Conservation (phyloP, 2,888 invertebrate genomes). For the Eudemis profundana region DNA sequence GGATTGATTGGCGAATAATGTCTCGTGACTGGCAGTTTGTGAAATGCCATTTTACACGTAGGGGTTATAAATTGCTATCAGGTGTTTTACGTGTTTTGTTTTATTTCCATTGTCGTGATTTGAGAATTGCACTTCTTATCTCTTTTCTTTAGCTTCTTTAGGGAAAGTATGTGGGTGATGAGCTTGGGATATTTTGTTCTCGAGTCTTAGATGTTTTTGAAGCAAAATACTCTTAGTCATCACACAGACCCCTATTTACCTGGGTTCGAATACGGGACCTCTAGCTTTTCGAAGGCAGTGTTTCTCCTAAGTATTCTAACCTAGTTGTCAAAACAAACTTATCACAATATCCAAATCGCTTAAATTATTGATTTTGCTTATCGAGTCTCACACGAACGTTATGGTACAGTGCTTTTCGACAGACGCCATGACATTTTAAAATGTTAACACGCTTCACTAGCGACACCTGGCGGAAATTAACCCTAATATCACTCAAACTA, state of each 20-base stretch:
- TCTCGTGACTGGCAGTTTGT: conserved; percentile 55
- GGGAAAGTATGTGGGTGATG: background rate
- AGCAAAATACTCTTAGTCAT: too few relatives aligned
- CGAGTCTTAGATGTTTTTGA: too few relatives aligned
- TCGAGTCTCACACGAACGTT: conserved; percentile 8
- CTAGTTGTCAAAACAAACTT: too few relatives aligned
- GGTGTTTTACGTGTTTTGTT: conserved; percentile 30
- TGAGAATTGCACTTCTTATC: too few relatives aligned
- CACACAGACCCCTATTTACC: too few relatives aligned
- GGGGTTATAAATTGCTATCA: conserved; percentile 40
- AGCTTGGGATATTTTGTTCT: too few relatives aligned
- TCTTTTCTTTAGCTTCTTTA: background rate
- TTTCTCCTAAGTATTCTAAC: too few relatives aligned
- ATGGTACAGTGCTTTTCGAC: conserved; percentile 42
- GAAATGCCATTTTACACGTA: conserved; percentile 55
- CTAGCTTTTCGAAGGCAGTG: too few relatives aligned
- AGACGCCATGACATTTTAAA: conserved; percentile 66
- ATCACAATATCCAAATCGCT: background rate
- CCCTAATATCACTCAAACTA: conserved; percentile 27
- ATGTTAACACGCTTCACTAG: conserved; percentile 65
- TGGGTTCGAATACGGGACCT: too few relatives aligned
- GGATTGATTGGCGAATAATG: conserved; percentile 60
- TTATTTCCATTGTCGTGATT: background rate
- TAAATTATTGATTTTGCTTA: conserved; percentile 10
- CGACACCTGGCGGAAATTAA: conserved; percentile 62